Percentiles rank a stretch among this genome's conserved stretches.
Conservation (phyloP, 2,888 invertebrate species). For the Hirtodrosophila cameraria region DNA sequence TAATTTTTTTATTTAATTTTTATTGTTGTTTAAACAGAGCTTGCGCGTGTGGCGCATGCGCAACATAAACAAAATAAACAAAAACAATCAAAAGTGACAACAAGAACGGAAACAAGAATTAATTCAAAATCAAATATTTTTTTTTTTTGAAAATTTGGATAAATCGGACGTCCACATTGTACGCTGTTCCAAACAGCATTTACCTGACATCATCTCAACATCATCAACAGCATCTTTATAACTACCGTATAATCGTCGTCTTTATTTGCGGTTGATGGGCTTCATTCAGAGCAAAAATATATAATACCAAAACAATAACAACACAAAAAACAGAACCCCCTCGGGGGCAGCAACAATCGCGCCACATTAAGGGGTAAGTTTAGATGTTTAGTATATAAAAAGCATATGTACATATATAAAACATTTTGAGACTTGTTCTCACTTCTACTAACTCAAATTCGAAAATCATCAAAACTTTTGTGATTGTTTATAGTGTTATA, state of each 20-base stretch:
- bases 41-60: slow-evolving; percentile 41
- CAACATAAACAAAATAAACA: slow-evolving; percentile 12
- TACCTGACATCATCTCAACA: slow-evolving; percentile 57
- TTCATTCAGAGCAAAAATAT: slow-evolving; percentile 48
- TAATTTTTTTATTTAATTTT: not conserved
- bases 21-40: slow-evolving; percentile 3
- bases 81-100: slow-evolving; percentile 1
- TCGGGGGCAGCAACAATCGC: not conserved
- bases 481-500: no score
- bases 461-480: no score
- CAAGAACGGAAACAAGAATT: slow-evolving; percentile 27
- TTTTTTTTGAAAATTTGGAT: slow-evolving; percentile 3
- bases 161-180: slow-evolving; percentile 22
- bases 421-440: no score
- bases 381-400: no score
- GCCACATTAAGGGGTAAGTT: slow-evolving; percentile 26
- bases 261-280: slow-evolving; percentile 70
- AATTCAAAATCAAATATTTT: slow-evolving; percentile 22
- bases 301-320: slow-evolving; percentile 21
- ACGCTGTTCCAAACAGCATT: slow-evolving; percentile 23
- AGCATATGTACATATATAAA: no score
- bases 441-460: no score
- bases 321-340: not conserved
- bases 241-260: slow-evolving; percentile 40
- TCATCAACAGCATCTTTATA: slow-evolving; percentile 17